These are phyloP conservation scores for Rhingia campestris DNA, from an alignment of 2,888 invertebrate genomes.

Conservation along the genomic window DNA sequence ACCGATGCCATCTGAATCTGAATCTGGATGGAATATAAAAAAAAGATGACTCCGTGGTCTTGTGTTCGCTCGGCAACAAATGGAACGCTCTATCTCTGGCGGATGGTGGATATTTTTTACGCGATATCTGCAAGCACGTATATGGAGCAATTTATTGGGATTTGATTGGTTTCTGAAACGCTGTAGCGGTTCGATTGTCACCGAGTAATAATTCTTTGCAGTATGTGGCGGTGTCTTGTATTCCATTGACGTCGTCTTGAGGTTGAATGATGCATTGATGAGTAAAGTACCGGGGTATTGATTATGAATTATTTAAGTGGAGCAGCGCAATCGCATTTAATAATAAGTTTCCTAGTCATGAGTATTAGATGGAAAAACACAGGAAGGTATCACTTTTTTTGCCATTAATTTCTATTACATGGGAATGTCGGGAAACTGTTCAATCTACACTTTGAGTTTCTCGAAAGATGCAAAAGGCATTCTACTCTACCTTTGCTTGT, in stretches of 20 bases:
- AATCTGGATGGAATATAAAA: slow-evolving; percentile 8
- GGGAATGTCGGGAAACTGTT: no score
- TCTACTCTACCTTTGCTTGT: neutral
- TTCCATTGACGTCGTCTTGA: slow-evolving; percentile 2
- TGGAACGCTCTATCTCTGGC: slow-evolving; percentile 25
- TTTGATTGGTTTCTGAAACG: slow-evolving; percentile 67
- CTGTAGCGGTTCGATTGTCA: slow-evolving; percentile 55
- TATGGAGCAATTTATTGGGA: slow-evolving; percentile 67
- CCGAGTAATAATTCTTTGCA: slow-evolving; percentile 48
- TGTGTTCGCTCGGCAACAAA: slow-evolving; percentile 33
- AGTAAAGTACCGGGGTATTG: slow-evolving; percentile 1
- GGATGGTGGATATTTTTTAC: slow-evolving; percentile 14
- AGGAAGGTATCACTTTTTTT: neutral
- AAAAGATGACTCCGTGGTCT: slow-evolving; percentile 19
- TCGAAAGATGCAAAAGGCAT: neutral
- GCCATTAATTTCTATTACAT: neutral
- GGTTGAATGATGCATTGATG: slow-evolving; percentile 18
- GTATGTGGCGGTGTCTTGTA: slow-evolving; percentile 15
- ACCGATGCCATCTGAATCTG: slow-evolving; percentile 15
- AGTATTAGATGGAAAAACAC: no score
- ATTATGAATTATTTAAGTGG: slow-evolving; percentile 58
- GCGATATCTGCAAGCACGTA: slow-evolving; percentile 55
- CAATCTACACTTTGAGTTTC: no score
- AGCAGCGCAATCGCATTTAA: slow-evolving; percentile 12
- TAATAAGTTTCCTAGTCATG: neutral